Base-by-base conservation (phyloP, 2,888 invertebrate species). In the Dendrolimus houi region DNA sequence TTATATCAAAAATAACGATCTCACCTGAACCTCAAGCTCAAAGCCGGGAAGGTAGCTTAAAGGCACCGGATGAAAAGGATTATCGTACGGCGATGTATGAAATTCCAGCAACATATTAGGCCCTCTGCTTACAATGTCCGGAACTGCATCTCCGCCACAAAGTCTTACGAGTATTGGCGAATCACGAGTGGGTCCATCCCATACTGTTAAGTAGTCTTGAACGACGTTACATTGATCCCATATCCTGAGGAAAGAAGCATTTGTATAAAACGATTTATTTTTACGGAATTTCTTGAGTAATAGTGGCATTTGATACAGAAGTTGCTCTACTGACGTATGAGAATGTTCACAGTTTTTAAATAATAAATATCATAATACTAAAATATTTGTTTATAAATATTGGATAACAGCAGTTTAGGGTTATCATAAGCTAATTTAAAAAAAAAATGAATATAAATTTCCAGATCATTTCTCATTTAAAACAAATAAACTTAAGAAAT, bases 181-280 rank as follows among this genome's bases (percentile, higher is more conserved):
- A 57, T 93, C 92, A 12, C 93, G 91, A 13, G 94, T 93, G 52
- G 93, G 92, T 0, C 96, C 96, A 75, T 96, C 96, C 91, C 95
- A 94, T 57, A 96, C 95, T 42, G 95, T 95, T 66, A 96, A 86
- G 78, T 95, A 95, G 83, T 96, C 96, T 81, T 95, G 95, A 61
- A 95, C 95, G 69, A 94, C 93, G 79, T 95, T 95, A 81, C 96
- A 96, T 81, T 95, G 94, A 83, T 95, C 95, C 95, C 95, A 95
- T 61, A 95, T 94, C 79, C 95, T 95, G 77, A 57, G 81, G 56
- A 61, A 54, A 29, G 29, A 3, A 29, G 29, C 29, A 29, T 29
- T 29, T 29, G 29, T 29, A 29, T 29, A 29, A 29, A 29, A 29
- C 29, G 6, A 29, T 29, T 29, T 6, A 29, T 3, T 29, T 29